Evolutionary conservation across 2,888 invertebrate species (phyloP), one percentile per base, ranked within the genome.

Genomic region (Lithophane ornitopus): DNA sequence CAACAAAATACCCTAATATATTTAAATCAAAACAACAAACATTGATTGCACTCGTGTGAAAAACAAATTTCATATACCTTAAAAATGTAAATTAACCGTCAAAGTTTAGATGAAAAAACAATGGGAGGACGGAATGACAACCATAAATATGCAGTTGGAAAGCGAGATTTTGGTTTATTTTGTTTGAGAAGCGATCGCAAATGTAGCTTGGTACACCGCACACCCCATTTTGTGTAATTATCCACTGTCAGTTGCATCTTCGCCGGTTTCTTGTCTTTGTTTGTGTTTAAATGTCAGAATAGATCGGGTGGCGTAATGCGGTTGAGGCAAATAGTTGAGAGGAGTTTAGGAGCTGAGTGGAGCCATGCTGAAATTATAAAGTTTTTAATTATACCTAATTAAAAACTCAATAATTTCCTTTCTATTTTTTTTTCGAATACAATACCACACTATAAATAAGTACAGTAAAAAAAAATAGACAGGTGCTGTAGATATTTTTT

Each of bases 91-190:
- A 88, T 88, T 80, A 84, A 88, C 62, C 80, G 73, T 85, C 85
- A 86, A 88, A 89, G 82, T 87, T 88, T 79, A 70, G 75, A 83
- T 87, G 88, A 84, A 90, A 90, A 88, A 87, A 85, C 82, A 84
- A 83, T 81, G 75, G 62, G 44, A 66, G 63, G 34, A 58, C 44
- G 59, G 44, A 26, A 49, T 49, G 22, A 78, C 81, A 49, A 88
- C 84, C 71, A 81, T 80, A 84, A 73, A 69, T 78, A 70, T 88
- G 75, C 74, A 74, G 76, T 46, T 76, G 41, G n/a, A 69, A 75
- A 74, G 39, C 39, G 58, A n/a, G 26, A 16, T 62, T 49, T 52
- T 39, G 3, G 59, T 65, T 22, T 34, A 59, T 68, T 65, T 65
- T 52, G 52, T 65, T 65, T 49, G n/a, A 22, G 0, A 41, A 54